Evolutionary conservation across 1,140 invertebrate genomes (phyloP), one percentile per base, ranked within the genome.

Genomic region (Temnothorax curvispinosus): DNA sequence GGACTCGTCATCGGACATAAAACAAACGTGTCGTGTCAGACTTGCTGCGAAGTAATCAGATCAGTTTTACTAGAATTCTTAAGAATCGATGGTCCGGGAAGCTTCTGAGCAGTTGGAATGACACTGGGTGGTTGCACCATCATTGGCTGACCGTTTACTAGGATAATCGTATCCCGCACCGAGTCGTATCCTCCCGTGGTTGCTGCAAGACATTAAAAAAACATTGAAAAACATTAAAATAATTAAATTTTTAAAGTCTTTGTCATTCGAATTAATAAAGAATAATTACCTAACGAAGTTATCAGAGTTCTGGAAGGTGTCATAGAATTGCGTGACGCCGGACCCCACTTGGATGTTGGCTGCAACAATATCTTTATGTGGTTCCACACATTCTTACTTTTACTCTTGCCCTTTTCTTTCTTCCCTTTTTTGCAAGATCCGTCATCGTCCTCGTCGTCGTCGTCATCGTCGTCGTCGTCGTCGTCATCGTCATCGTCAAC

Each of bases 291-390:
- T 84, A 93, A 92, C 44, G 94, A 92, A 41, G 93, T 88, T 18
- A 93, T 92, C 21, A 94, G 76, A 3, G 92, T 95, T 84, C 93
- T 94, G 47, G 93, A 94, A 0, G 94, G 91, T 41, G 94, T 95
- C 52, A 93, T 89, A n/a, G 89, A 77, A 74, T 94, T 95, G 50
- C 92, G 92, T 41, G 94, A 93, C 2, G 96, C 95, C 1, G 96
- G 96, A n/a, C 96, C 96, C 97, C 97, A 97, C 64, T 97, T 96
- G 0, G 96, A 94, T 1, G 96, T 97, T 0, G 97, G 97, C 52
- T 97, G 96, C 1, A 96, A 89, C 18, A 97, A 94, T 44, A 96
- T 95, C 21, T 95, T 95, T 11, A 96, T 95, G 91, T 93, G 88
- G 8, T 85, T 65, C 90, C 93, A 93, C 27, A 95, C 56, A 18